phyloP scores from a whole-genome alignment of 2,797 vertebrate species.

The Gadopsis bispinosus region DNA sequence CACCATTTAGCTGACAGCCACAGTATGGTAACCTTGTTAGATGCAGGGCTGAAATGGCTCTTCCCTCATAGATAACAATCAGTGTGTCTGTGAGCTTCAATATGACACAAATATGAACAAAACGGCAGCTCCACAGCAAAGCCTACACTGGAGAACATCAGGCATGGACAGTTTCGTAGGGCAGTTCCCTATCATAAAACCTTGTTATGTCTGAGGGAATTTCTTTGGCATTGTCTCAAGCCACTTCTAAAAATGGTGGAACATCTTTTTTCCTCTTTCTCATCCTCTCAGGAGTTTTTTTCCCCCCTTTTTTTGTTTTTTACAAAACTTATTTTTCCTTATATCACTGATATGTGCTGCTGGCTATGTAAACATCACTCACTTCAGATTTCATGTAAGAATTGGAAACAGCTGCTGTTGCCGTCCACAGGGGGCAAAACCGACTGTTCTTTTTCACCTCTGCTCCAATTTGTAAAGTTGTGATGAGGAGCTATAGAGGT shows the following conservation, averaged over 20 bases:
- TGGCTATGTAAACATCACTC: conserved; percentile 79
- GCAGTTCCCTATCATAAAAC: conserved; percentile 77
- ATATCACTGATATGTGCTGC: conserved; percentile 77
- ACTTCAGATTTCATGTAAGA: conserved; percentile 65
- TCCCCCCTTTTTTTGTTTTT: conserved; percentile 45
- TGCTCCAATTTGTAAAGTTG: conserved; percentile 71
- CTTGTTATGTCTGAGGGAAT: conserved; percentile 84
- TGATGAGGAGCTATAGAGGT: conserved; percentile 55
- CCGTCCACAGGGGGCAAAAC: conserved; percentile 55
- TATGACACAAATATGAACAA: conserved; percentile 81
- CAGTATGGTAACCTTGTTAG: conserved; percentile 79
- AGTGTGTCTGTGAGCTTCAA: conserved; percentile 77
- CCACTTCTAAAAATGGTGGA: conserved; percentile 72
- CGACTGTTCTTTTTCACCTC: conserved; percentile 63
- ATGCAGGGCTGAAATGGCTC: conserved; percentile 57
- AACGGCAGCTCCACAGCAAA: conserved; percentile 63
- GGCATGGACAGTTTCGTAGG: conserved; percentile 73
- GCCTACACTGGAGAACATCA: conserved; percentile 73
- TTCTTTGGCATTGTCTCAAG: conserved; percentile 77
- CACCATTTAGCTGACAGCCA: conserved; percentile 79
- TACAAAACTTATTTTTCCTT: conserved; percentile 66
- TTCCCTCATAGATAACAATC: conserved; percentile 80
- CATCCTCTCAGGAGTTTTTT: conserved; percentile 39
- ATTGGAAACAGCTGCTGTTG: conserved; percentile 82
- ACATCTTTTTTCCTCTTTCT: conserved; percentile 48